Evolutionary conservation across 2,888 invertebrate genomes (phyloP).

Genomic region (Zootermopsis nevadensis): DNA sequence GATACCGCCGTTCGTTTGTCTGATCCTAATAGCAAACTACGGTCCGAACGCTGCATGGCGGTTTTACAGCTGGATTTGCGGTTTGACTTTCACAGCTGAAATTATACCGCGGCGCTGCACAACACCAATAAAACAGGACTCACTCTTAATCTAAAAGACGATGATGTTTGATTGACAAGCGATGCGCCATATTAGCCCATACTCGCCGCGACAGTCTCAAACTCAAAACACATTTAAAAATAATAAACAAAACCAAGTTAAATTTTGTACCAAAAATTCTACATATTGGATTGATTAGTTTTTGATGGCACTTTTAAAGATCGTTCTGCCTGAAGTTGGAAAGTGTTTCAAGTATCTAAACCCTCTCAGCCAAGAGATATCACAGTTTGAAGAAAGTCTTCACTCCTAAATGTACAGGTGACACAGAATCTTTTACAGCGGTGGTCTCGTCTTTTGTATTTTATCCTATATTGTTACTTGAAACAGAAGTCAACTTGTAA

Average conservation of each 20-base stretch:
- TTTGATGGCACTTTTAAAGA: neutral
- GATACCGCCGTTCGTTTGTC: neutral
- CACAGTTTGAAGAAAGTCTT: slow-evolving; percentile 27
- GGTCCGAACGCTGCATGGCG: too few relatives aligned
- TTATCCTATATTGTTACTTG: slow-evolving; percentile 6
- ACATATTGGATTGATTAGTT: neutral
- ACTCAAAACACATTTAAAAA: neutral
- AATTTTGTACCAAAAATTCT: neutral
- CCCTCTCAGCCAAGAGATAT: slow-evolving; percentile 11
- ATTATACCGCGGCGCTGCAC: too few relatives aligned
- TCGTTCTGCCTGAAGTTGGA: slow-evolving; percentile 12
- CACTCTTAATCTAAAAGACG: too few relatives aligned
- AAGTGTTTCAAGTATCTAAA: slow-evolving; percentile 22
- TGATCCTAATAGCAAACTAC: too few relatives aligned
- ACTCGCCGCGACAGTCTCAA: too few relatives aligned
- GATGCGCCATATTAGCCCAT: too few relatives aligned
- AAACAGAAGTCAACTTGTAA: slow-evolving; percentile 20
- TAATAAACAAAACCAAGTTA: neutral
- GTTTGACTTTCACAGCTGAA: too few relatives aligned
- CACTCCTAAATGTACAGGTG: neutral
- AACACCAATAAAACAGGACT: too few relatives aligned
- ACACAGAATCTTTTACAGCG: neutral
- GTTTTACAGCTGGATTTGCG: too few relatives aligned
- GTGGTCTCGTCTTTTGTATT: slow-evolving; percentile 5
- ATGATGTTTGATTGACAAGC: too few relatives aligned